Evolutionary conservation across 35 echinoderm and acorn worm genomes (phyloP), one percentile per base, ranked within the genome.

Genomic region (Apostichopus californicus): DNA sequence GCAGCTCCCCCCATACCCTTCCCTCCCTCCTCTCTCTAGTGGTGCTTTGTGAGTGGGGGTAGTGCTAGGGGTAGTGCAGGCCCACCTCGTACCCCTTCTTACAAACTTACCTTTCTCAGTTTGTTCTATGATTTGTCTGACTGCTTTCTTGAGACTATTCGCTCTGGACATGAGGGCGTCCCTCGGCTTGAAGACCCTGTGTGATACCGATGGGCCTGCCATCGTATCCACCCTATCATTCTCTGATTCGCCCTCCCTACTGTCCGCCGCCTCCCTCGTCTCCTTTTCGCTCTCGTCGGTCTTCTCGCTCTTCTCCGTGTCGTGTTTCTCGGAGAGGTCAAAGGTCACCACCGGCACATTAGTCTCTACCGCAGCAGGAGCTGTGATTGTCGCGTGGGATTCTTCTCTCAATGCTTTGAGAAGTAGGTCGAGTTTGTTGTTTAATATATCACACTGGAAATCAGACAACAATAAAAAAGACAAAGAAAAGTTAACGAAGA

Each of bases 121-220:
- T 83, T 98, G 94, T 86, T 98, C 96, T 83, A 98, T 98, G 10
- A 98, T 98, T 81, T 98, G 96, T 21, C 96, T 83, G 8, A 98
- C 96, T 80, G 96, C 96, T 90, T 98, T 98, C 94, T 98, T 98
- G 5, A 96, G 83, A 61, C 94, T 96, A 24, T 96, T 98, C 17
- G 94, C 94, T n/a, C 96, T 55, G 13, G 93, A 96, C 94, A 95
- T 96, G 57, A 98, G 65, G 7, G 94, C 94, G 68, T 96, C 95
- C 18, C 93, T 80, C 1, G 97, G 95, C 78, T 96, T 94, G 81
- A 99, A 96, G 73, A 95, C 95, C 56, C 84, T 73, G 26, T 91
- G 77, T 0, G 94, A 93, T 9, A 95, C 95, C 5, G 95, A 96
- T 0, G 97, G 97, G 1, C 96, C 96, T 1, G 65, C 81, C 96